These are phyloP conservation scores for Phataginus tetradactyla DNA, from an alignment of 2,797 vertebrate species.

Conservation along the genomic window DNA sequence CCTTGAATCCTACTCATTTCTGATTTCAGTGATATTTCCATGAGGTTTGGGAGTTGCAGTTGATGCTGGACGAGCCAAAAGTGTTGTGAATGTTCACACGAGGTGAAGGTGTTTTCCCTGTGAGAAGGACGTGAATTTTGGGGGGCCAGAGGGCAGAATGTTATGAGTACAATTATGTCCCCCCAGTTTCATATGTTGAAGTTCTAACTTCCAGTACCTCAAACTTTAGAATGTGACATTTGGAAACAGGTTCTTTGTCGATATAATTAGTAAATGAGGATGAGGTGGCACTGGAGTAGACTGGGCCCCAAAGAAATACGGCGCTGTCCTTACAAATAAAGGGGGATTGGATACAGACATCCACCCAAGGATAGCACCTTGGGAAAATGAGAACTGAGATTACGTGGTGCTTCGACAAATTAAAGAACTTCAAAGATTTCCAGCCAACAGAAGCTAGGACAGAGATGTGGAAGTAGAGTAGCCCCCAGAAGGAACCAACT, in stretches of 20 bases:
- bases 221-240: not conserved
- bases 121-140: not conserved
- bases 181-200: not conserved
- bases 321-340: not conserved
- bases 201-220: not conserved
- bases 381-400: not conserved
- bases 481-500: too few species aligned
- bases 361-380: accelerated
- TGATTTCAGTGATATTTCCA: not conserved
- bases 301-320: not conserved
- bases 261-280: not conserved
- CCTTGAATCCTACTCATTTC: not conserved
- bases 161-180: not conserved
- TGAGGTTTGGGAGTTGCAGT: not conserved
- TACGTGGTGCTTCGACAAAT: too few species aligned
- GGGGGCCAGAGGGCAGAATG: accelerated
- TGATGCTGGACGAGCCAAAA: not conserved
- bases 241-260: not conserved
- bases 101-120: not conserved
- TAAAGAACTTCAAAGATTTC: too few species aligned
- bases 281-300: not conserved
- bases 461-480: accelerated
- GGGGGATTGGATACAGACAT: not conserved
- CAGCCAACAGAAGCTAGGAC: too few species aligned
- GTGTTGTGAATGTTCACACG: not conserved